Evolutionary conservation across 2,113 vertebrate genomes (phyloP), one percentile per base, ranked within the genome.

Genomic region (Scophthalmus maximus): DNA sequence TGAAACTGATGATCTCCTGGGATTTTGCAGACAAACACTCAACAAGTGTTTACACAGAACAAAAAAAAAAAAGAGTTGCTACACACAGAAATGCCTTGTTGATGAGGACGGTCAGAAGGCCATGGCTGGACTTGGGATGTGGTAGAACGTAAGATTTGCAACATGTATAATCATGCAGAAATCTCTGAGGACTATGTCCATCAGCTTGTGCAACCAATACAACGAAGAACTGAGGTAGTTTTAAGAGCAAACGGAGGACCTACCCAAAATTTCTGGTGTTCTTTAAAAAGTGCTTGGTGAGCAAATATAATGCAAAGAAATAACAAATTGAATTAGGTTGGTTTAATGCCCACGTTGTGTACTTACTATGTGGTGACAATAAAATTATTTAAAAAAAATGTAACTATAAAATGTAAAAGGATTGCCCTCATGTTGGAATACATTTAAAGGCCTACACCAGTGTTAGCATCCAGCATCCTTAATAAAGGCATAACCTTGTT

Each of bases 401-500:
- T 1, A 29, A 9, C 18, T 30, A 9, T 40, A 44, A 10, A 20
- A 17, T 38, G 4, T 40, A 42, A 68, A 23, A 26, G 17, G 17
- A 57, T 67, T 52, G 18, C 32, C 5, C 5, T 23, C 12, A 23
- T 29, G 38, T 46, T 38, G 4, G 1, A 73, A 58, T 40, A 47
- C 17, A 20, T 36, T 55, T 9, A 42, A 60, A 42, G 36, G 25
- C n/a, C 9, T 55, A 67, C 25, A n/a, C 4, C 3, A n/a, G 14
- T 32, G 25, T 65, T n/a, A 22, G 9, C 23, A 40, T 29, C 23
- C 9, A n/a, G 14, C 40, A 4, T 62, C 49, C 2, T 65, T 47
- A 52, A 65, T 29, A 59, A 68, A 67, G n/a, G 26, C 36, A 42
- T 69, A 29, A 63, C 29, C 23, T 59, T 65, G 58, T 63, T 74